These are phyloP conservation scores for Cyprinodon diabolis DNA, from an alignment of 2,797 vertebrate genomes.

Conservation along the genomic window DNA sequence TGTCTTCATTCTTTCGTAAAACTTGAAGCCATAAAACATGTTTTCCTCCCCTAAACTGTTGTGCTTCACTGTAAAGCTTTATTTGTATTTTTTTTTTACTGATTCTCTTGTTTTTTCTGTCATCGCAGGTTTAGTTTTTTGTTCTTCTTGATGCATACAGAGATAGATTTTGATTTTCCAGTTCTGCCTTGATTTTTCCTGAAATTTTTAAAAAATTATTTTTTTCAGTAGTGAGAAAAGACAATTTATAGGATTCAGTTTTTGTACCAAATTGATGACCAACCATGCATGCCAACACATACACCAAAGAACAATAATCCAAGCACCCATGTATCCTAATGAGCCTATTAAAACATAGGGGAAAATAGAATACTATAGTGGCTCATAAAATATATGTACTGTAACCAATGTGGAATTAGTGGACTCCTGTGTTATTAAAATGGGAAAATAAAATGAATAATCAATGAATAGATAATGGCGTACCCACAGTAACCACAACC, in stretches of 20 bases:
- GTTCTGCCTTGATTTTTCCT: background rate
- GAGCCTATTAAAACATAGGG: background rate
- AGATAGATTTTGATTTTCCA: background rate
- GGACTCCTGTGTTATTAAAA: background rate
- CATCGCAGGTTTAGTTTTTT: background rate
- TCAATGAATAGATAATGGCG: background rate
- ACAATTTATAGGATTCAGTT: background rate
- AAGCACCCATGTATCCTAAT: background rate
- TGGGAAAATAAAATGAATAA: background rate
- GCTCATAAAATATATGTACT: too few relatives aligned
- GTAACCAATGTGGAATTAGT: too few relatives aligned
- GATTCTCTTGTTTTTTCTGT: background rate
- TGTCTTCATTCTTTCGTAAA: background rate
- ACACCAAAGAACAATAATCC: background rate
- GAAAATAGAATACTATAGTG: background rate
- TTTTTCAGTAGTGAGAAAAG: background rate
- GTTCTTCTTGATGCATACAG: background rate
- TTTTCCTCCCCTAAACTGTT: background rate
- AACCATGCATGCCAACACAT: background rate
- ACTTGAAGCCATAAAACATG: background rate
- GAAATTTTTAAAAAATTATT: background rate
- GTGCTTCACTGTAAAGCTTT: background rate
- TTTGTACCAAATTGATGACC: background rate
- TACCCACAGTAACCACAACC: background rate
- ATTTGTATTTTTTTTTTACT: background rate